Conservation (phyloP, 2,888 invertebrate species). For the Timandra comae region DNA sequence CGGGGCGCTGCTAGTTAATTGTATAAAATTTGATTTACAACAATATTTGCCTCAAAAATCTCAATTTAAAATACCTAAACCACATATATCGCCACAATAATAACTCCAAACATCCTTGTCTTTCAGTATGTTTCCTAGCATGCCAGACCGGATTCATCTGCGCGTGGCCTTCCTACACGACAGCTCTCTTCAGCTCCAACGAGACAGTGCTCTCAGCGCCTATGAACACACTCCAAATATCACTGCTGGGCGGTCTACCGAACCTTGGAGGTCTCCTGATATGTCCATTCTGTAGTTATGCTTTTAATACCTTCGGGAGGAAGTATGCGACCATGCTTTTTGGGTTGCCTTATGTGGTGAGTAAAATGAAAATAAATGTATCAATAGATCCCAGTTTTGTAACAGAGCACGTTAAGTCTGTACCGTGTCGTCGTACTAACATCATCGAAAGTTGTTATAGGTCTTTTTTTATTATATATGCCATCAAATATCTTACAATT, state of each 20-base stretch:
- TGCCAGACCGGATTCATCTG: conserved; percentile 50
- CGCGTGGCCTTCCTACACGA: conserved; percentile 62
- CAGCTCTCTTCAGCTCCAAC: conserved; percentile 52
- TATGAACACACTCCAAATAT: conserved; percentile 48
- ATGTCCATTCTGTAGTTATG: conserved; percentile 53
- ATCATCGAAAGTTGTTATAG: no score
- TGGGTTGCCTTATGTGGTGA: conserved; percentile 55
- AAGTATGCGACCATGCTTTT: conserved; percentile 59
- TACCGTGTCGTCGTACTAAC: no score
- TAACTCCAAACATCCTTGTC: no score
- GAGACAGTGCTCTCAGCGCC: conserved; percentile 44
- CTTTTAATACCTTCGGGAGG: conserved; percentile 50
- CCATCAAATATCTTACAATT: no score
- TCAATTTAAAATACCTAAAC: no score
- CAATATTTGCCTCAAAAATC: no score
- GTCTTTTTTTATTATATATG: no score
- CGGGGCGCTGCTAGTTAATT: background rate
- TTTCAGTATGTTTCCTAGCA: conserved; percentile 52
- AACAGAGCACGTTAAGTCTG: no score
- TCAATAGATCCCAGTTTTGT: no score
- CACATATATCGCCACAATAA: no score
- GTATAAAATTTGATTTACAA: no score
- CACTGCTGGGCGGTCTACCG: conserved; percentile 54
- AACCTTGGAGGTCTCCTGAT: conserved; percentile 52
- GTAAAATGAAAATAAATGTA: no score